Evolutionary conservation across 1,140 invertebrate species (phyloP), one percentile per base, ranked within the genome.

Genomic region (Chironomus tepperi): DNA sequence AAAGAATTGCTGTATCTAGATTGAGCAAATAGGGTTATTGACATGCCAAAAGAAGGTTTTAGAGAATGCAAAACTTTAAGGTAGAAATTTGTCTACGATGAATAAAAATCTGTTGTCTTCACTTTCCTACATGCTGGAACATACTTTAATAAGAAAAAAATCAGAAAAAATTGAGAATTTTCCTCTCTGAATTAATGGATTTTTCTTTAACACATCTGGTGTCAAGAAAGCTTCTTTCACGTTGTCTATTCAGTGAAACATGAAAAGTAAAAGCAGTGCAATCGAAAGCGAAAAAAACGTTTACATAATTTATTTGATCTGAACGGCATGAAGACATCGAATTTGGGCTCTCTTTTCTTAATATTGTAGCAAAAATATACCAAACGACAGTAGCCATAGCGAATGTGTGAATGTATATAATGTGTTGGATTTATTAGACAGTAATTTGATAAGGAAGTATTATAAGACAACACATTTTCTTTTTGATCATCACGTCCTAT

Each of bases 371-470:
- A 18, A n/a, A n/a, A 57, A 57, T 3, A 57, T 10, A 1, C 47
- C 47, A 12, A n/a, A 57, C 47, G 24, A 34, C 24, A 34, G 24
- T 34, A 57, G 9, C 47, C 10, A 57, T 57, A 21, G 65, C 65
- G 16, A 18, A 16, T 18, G 65, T 57, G 65, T 18, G 65, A 10
- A 16, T 70, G 19, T 70, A 18, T n/a, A 16, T 70, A 19, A 70
- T 70, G 65, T n/a, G 65, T 70, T 16, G 65, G 65, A 70, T 70
- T 70, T 70, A 70, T 70, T 70, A 16, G 65, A 70, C 65, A 70
- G n/a, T 70, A 70, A 70, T 70, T 70, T 70, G 65, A 70, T 70
- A 70, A 70, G 16, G 18, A 70, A 18, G 15, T 18, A 18, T 21
- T 19, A 10, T 19, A 70, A 21, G 16, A 70, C 65, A 70, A 19